phyloP scores from a whole-genome alignment of 2,888 invertebrate species.

The Congeria kusceri region DNA sequence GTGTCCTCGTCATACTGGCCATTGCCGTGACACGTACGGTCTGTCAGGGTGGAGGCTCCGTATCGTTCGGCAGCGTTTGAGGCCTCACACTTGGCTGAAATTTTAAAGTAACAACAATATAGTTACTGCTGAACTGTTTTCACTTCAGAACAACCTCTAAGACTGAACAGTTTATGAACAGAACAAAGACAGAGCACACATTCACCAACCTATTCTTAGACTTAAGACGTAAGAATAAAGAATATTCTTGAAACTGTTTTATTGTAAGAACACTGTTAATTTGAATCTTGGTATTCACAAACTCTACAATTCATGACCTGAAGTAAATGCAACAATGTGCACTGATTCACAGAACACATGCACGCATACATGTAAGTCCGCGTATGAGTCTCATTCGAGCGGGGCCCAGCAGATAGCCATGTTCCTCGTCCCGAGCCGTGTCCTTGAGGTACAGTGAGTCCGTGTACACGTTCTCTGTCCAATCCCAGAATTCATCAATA shows the following conservation, averaged over 20 bases:
- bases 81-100: constrained; percentile 61
- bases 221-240: too few species aligned
- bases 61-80: constrained; percentile 28
- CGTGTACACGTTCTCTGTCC: constrained; percentile 72
- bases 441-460: constrained; percentile 69
- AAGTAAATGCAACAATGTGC: too few species aligned
- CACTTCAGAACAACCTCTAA: too few species aligned
- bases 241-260: too few species aligned
- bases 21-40: constrained; percentile 67
- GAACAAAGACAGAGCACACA: too few species aligned
- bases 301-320: too few species aligned
- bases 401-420: constrained; percentile 76
- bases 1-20: constrained; percentile 71
- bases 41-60: constrained; percentile 50
- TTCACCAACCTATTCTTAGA: too few species aligned
- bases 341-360: background rate
- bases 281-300: too few species aligned
- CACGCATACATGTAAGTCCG: constrained; percentile 63
- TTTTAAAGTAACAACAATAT: too few species aligned
- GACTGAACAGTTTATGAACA: too few species aligned
- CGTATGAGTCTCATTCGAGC: constrained; percentile 77
- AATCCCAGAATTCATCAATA: constrained; percentile 75
- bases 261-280: too few species aligned
- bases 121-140: background rate
- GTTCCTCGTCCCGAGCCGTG: constrained; percentile 60